Evolutionary conservation across 35 echinoderm and acorn worm genomes (phyloP), one percentile per base, ranked within the genome.

Genomic region (Acanthaster planci): DNA sequence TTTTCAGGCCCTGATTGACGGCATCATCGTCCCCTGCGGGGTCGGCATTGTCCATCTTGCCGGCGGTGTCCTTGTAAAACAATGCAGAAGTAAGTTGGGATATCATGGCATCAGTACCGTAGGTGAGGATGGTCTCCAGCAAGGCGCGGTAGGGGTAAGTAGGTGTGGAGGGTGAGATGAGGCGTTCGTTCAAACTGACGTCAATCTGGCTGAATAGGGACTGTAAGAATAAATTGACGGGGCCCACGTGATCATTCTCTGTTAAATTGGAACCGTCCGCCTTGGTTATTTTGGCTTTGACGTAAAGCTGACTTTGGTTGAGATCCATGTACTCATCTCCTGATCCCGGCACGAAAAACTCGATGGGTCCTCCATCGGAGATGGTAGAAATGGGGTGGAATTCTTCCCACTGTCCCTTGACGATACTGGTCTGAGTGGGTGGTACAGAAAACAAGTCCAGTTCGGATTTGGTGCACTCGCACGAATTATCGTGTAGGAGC

Each of bases 21-120:
- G 29, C 77, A 55, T 59, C 83, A 15, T 80, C 67, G 0, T 1
- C 81, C 22, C 76, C 72, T 0, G 75, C 17, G 0, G 87, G 92
- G 40, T 94, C 60, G 0, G 87, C 68, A 17, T 67, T 30, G 26
- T 90, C 82, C 76, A 90, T 72, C 17, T 40, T 39, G 27, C 78
- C 84, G 7, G 87, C 87, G 5, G 92, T 90, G 58, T 94, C 87
- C 59, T 89, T 94, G 84, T 90, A 94, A 72, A 77, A 86, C 27
- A 93, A 57, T n/a, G 51, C 51, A 1, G 76, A 26, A 16, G 82
- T 90, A 12, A 94, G 76, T 23, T 94, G 87, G 44, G 31, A 81
- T 8, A 85, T 15, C 29, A 75, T 82, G 0, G 87, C 87, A 12
- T 90, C 77, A 0, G 38, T 22, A 21, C 78, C 76, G 51, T 94